A percentile compares a stretch with the other conserved stretches of the same genome.
These are phyloP conservation scores for Urophycis tenuis DNA, from an alignment of 2,797 vertebrate species.

Conservation along the genomic window DNA sequence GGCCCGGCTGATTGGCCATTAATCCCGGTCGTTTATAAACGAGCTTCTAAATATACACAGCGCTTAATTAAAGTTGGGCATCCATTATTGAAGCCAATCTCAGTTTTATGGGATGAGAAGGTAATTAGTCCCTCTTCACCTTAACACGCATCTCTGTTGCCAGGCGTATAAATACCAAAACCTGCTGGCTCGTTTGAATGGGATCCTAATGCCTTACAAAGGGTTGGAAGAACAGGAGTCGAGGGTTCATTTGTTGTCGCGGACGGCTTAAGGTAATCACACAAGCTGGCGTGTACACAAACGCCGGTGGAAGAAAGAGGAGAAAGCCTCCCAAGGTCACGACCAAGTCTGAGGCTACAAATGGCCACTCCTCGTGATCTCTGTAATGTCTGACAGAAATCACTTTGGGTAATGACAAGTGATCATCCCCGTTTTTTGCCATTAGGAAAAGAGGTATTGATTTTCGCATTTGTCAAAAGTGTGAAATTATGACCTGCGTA, in stretches of 20 bases:
- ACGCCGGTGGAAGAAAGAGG: not conserved
- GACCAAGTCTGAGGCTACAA: slow-evolving; percentile 45
- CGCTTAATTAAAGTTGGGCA: slow-evolving; percentile 71
- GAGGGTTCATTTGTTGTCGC: slow-evolving; percentile 46
- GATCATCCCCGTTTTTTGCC: slow-evolving; percentile 55
- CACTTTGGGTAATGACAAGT: slow-evolving; percentile 67
- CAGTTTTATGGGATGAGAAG: slow-evolving; percentile 65
- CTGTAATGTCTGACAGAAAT: slow-evolving; percentile 52
- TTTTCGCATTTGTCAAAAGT: slow-evolving; percentile 47
- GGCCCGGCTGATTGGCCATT: slow-evolving; percentile 47
- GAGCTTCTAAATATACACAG: slow-evolving; percentile 67
- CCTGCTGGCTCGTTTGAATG: slow-evolving; percentile 54
- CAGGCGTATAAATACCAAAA: slow-evolving; percentile 60
- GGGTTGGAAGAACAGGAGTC: slow-evolving; percentile 56
- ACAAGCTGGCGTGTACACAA: not conserved
- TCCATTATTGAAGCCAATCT: slow-evolving; percentile 67
- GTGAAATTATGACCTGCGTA: slow-evolving; percentile 53
- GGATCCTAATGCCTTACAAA: slow-evolving; percentile 40
- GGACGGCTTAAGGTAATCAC: slow-evolving; percentile 35
- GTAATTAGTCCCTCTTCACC: slow-evolving; percentile 69
- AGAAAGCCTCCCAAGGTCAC: slow-evolving; percentile 52
- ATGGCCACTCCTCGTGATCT: slow-evolving; percentile 56
- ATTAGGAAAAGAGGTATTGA: slow-evolving; percentile 57
- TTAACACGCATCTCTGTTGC: slow-evolving; percentile 55
- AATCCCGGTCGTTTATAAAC: slow-evolving; percentile 66